A percentile compares a stretch with the other conserved stretches of the same genome.
phyloP scores from a whole-genome alignment of 2,888 invertebrate genomes.

The Phortica magna region DNA sequence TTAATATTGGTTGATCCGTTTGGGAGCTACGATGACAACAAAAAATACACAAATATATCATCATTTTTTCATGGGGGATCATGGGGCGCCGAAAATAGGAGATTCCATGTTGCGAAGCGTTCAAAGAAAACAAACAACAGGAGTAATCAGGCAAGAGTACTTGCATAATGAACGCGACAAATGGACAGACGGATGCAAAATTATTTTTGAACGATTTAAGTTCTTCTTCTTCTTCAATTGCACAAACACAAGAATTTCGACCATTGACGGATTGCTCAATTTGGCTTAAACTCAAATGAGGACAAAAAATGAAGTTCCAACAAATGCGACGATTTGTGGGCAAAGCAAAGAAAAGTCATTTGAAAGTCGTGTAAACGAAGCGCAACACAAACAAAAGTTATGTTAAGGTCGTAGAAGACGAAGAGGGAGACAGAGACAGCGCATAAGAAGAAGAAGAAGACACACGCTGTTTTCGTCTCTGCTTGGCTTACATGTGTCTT shows the following conservation, averaged over 20 bases:
- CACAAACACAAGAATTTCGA: too few relatives aligned
- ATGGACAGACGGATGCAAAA: not conserved
- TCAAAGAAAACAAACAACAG: not conserved
- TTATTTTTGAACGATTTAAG: not conserved
- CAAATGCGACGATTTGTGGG: not conserved
- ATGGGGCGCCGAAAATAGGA: too few relatives aligned
- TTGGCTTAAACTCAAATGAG: not conserved
- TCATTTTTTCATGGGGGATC: too few relatives aligned
- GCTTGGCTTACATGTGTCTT: conserved; percentile 7
- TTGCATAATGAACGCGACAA: too few relatives aligned
- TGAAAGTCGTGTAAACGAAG: conserved; percentile 52
- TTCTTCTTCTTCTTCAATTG: conserved; percentile 7
- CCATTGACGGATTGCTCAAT: too few relatives aligned
- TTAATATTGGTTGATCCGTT: too few relatives aligned
- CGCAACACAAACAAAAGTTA: too few relatives aligned
- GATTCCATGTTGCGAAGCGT: too few relatives aligned
- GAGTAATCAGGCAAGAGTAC: not conserved
- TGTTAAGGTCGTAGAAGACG: not conserved
- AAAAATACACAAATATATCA: too few relatives aligned
- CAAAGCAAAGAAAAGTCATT: conserved; percentile 54
- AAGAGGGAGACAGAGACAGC: not conserved
- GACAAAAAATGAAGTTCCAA: not conserved
- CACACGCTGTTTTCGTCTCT: not conserved
- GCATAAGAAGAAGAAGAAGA: not conserved
- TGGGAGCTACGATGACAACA: too few relatives aligned